A percentile compares a stretch with the other conserved stretches of the same genome.
Conservation (phyloP, 2,888 invertebrate genomes). For the Ashinkailepas kermadecensis region DNA sequence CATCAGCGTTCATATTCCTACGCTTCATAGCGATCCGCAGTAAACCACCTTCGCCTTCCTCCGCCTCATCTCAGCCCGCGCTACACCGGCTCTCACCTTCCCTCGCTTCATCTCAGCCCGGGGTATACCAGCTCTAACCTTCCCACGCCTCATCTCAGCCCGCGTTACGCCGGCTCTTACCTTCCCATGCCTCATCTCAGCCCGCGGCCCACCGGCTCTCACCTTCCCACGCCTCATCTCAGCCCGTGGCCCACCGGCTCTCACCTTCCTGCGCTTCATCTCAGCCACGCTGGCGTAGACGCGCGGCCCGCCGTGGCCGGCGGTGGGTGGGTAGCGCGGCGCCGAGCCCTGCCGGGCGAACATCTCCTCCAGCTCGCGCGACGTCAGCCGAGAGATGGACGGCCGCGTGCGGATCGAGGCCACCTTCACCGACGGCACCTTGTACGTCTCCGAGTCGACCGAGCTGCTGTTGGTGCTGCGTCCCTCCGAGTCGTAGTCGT, state of each 20-base stretch:
- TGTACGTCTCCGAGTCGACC: constrained; percentile 51
- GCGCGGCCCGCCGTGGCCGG: constrained; percentile 45
- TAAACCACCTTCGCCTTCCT: too few relatives aligned
- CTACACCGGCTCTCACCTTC: too few relatives aligned
- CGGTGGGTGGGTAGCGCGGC: constrained; percentile 43
- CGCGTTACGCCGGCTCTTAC: constrained; percentile 48
- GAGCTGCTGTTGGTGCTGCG: constrained; percentile 65
- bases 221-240: too few relatives aligned
- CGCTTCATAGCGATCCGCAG: constrained; percentile 79
- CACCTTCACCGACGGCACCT: constrained; percentile 51
- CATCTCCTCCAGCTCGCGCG: constrained; percentile 83
- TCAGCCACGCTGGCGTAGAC: constrained; percentile 92
- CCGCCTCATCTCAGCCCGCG: too few relatives aligned
- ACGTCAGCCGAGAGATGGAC: constrained; percentile 77
- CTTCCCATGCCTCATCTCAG: constrained; percentile 44
- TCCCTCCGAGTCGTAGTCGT: constrained; percentile 21
- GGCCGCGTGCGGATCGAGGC: constrained; percentile 86
- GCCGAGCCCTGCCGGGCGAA: constrained; percentile 74
- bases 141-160: too few relatives aligned
- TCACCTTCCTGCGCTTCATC: constrained; percentile 79
- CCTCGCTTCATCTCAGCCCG: too few relatives aligned
- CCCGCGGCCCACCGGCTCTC: too few relatives aligned
- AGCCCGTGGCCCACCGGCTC: constrained; percentile 41
- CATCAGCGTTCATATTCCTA: constrained; percentile 56
- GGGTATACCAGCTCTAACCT: too few relatives aligned